These are phyloP conservation scores for Copidosoma aretas DNA, from an alignment of 2,888 invertebrate species.

Conservation along the genomic window DNA sequence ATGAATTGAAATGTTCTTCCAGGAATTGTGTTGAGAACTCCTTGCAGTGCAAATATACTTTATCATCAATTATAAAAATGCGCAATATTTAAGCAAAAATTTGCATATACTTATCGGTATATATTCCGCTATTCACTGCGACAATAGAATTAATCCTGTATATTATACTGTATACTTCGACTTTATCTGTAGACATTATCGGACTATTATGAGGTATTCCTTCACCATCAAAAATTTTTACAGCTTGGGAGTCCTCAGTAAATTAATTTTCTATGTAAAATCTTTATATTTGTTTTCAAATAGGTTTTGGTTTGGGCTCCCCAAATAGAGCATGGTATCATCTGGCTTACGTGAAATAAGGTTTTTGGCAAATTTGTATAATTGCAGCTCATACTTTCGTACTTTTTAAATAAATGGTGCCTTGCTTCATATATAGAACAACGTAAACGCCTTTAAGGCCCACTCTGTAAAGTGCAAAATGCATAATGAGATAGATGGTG, in stretches of 20 bases:
- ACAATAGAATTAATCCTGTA: not conserved
- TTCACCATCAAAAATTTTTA: no score
- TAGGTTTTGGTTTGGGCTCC: not conserved
- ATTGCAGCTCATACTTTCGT: not conserved
- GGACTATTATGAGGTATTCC: no score
- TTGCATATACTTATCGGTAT: not conserved
- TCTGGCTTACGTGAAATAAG: not conserved
- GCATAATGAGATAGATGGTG: conserved; percentile 3
- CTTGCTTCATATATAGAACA: conserved; percentile 7
- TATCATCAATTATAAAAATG: no score
- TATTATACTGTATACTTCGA: not conserved
- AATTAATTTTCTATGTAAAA: no score
- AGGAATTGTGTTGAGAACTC: not conserved
- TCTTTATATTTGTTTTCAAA: not conserved
- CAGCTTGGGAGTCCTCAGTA: no score
- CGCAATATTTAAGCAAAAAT: not conserved
- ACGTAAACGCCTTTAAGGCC: not conserved
- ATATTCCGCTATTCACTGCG: not conserved
- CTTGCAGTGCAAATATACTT: conserved; percentile 4
- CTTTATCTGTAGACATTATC: not conserved
- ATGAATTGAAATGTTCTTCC: conserved; percentile 6
- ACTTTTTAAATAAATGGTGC: not conserved
- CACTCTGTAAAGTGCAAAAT: not conserved
- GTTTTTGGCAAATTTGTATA: conserved; percentile 17
- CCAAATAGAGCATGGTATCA: not conserved